Evolutionary conservation across 2,888 invertebrate species (phyloP).

Genomic region (Oligia latruncula): DNA sequence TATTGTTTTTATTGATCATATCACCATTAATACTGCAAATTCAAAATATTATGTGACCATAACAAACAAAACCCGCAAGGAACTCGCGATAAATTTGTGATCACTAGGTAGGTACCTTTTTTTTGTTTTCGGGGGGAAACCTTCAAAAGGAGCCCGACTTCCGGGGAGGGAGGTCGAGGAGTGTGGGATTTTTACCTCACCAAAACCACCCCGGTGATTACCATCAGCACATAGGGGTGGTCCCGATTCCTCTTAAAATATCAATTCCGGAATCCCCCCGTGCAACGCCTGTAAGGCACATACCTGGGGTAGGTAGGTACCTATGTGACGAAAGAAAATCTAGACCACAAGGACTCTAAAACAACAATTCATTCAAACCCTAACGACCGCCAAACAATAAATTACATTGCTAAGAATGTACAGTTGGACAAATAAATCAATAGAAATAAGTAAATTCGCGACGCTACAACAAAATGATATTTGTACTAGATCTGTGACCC

Average conservation of each 20-base stretch:
- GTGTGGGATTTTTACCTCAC: no score
- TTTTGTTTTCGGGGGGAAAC: no score
- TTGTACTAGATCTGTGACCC: conserved; percentile 88
- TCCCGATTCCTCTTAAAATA: no score
- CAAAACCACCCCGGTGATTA: no score
- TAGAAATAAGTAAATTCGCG: conserved; percentile 69
- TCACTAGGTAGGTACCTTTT: background rate
- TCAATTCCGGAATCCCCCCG: no score
- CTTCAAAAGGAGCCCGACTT: no score
- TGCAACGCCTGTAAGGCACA: no score
- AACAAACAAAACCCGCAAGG: background rate
- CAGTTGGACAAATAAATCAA: conserved; percentile 62
- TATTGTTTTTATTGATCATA: background rate
- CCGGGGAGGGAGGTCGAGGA: no score
- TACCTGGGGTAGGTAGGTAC: no score
- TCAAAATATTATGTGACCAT: background rate
- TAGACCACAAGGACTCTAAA: conserved; percentile 9
- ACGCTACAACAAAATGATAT: conserved; percentile 76
- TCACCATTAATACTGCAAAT: background rate
- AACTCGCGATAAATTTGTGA: background rate
- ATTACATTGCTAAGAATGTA: conserved; percentile 53
- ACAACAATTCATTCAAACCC: conserved; percentile 27
- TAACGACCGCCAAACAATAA: conserved; percentile 43
- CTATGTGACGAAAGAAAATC: background rate
- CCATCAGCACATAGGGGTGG: no score